Base-by-base conservation (phyloP, 2,113 vertebrate species). In the Corvus cornix region DNA sequence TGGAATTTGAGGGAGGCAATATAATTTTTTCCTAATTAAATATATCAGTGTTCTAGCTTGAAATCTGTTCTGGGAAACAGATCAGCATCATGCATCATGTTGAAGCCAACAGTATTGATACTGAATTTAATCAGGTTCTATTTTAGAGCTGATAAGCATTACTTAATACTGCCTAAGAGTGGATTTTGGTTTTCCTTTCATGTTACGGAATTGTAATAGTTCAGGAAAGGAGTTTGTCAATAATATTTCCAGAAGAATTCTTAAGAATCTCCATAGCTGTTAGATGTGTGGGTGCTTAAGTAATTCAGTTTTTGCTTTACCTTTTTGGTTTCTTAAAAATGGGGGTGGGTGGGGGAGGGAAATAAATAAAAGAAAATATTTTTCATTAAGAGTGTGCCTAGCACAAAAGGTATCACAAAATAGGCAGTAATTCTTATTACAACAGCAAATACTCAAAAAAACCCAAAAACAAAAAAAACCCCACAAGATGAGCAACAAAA, bases 1-100 rank as follows among this genome's bases (percentile, higher is more conserved):
- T 96, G 79, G 83, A 95, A 93, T 95, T 77, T 69, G 51, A 43
- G 46, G 59, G 79, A 94, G 67, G 59, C 16, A 77, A 21, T 76
- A 39, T 15, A 1, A 46, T 80, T 66, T 84, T 90, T 90, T 85
- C 58, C 46, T 85, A 66, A 88, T 96, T 85, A 92, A 74, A 88
- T 67, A 39, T 93, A 67, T 43, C 37, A 74, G 0, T 73, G 28
- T 72, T 89, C 26, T 87, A 81, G 26, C 26, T 55, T 77, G 77
- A 70, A 81, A 67, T 78, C 52, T 89, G 16, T 81, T 91, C 39
- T 70, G 86, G 56, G 44, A 70, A 87, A 43, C 39, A 68, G 37
- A 56, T 79, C 56, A 64, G 22, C 22, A 21, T 77, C 37, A 46
- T 81, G 87, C 69, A 84, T 86, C 48, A 48, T 72, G 16, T 87